Percentiles rank a stretch among this genome's conserved stretches.
Evolutionary conservation across 2,797 vertebrate genomes (phyloP).

Genomic region (Gallinago solitaria): DNA sequence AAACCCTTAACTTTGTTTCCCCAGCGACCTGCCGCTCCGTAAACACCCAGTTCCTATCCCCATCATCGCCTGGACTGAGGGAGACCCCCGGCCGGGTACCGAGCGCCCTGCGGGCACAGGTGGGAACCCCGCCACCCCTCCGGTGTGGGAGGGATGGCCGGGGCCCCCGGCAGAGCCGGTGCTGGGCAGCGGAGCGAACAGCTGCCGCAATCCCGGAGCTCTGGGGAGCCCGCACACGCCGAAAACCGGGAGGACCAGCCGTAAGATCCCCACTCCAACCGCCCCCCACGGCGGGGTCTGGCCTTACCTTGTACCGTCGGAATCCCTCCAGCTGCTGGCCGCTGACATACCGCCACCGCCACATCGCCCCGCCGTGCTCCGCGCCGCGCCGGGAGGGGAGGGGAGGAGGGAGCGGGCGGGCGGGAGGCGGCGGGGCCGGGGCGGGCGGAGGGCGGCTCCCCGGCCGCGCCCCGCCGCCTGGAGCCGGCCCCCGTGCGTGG

Average conservation of each 20-base stretch:
- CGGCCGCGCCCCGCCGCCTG: neutral
- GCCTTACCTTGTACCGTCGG: conserved; percentile 72
- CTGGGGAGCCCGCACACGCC: neutral
- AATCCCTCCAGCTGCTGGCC: conserved; percentile 69
- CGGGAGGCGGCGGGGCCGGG: neutral
- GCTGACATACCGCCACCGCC: conserved; percentile 62
- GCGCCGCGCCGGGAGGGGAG: neutral
- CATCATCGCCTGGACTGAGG: accelerated
- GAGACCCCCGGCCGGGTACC: neutral
- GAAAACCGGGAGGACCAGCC: neutral
- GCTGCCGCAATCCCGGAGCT: neutral
- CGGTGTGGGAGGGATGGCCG: neutral
- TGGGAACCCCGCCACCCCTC: neutral
- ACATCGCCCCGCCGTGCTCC: conserved; percentile 46
- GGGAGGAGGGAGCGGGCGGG: neutral
- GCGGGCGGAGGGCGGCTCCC: neutral
- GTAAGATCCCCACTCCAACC: neutral
- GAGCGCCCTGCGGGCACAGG: neutral
- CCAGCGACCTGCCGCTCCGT: neutral
- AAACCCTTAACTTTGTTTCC: neutral
- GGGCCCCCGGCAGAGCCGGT: neutral
- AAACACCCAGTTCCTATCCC: neutral
- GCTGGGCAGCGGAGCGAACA: neutral
- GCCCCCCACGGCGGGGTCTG: neutral
- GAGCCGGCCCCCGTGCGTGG: neutral